A percentile compares a stretch with the other conserved stretches of the same genome.
These are phyloP conservation scores for Hemibagrus wyckioides DNA, from an alignment of 2,113 vertebrate genomes.

Conservation along the genomic window DNA sequence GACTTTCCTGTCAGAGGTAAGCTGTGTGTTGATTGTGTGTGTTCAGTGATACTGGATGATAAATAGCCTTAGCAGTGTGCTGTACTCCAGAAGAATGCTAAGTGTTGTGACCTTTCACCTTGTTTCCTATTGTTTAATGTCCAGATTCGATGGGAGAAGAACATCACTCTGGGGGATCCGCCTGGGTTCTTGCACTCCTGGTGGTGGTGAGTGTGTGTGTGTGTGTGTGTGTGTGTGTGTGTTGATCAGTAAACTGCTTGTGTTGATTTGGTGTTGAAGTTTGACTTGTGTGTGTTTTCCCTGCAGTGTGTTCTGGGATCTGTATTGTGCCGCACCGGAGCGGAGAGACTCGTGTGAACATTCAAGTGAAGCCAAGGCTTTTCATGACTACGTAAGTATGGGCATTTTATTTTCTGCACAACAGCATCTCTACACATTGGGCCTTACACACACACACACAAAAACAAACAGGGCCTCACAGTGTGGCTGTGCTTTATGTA, in stretches of 20 bases:
- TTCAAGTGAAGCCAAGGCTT: constrained; percentile 99
- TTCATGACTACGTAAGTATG: constrained; percentile 98
- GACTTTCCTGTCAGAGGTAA: constrained; percentile 97
- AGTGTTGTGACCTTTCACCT: background rate
- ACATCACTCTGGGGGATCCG: constrained; percentile 92
- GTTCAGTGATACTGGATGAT: background rate
- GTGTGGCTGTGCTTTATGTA: background rate
- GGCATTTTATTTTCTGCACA: background rate
- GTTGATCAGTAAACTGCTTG: background rate
- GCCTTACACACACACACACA: background rate
- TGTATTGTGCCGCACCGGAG: constrained; percentile 98
- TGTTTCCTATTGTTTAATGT: constrained; percentile 16
- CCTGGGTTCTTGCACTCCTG: constrained; percentile 94
- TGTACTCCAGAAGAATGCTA: background rate
- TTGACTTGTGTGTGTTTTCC: constrained; percentile 86
- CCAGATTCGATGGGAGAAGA: constrained; percentile 97
- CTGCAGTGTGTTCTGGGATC: constrained; percentile 98
- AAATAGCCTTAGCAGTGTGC: background rate
- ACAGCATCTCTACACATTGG: background rate
- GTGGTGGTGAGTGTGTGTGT: constrained; percentile 88
- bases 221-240: background rate
- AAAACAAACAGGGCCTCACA: too few species aligned
- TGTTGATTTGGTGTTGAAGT: constrained; percentile 47
- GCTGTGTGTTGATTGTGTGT: constrained; percentile 11
- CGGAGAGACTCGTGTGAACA: constrained; percentile 99